Percentiles rank a stretch among this genome's conserved stretches.
These are phyloP conservation scores for Cosmia trapezina DNA, from an alignment of 2,888 invertebrate genomes.

Conservation along the genomic window DNA sequence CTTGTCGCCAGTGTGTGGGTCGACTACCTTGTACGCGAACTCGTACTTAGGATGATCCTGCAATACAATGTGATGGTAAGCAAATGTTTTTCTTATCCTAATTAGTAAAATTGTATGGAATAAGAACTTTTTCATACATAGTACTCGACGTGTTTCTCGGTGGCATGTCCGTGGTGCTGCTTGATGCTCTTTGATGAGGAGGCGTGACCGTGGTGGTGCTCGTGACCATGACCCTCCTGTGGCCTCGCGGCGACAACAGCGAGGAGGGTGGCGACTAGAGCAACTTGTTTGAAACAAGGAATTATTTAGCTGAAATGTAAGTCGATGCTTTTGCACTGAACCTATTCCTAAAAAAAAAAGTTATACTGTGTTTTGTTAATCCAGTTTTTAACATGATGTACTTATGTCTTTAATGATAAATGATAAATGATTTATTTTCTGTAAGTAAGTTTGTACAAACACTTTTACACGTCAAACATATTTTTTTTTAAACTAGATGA, in stretches of 20 bases:
- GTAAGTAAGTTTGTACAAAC: too few relatives aligned
- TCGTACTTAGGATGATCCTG: conserved; percentile 72
- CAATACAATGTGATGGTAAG: conserved; percentile 18
- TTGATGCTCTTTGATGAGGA: conserved; percentile 26
- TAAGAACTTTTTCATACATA: conserved; percentile 21
- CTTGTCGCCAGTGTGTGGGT: background rate
- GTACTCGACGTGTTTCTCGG: conserved; percentile 58
- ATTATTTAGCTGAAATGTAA: background rate
- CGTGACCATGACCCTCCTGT: conserved; percentile 19
- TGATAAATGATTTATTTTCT: too few relatives aligned
- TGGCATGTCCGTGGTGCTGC: conserved; percentile 48
- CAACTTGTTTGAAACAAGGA: conserved; percentile 9
- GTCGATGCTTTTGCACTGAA: background rate
- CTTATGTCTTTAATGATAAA: too few relatives aligned
- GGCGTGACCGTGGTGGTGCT: conserved; percentile 46
- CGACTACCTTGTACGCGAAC: conserved; percentile 1
- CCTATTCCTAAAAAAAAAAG: background rate
- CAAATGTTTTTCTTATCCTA: background rate
- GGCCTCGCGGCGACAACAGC: conserved; percentile 41
- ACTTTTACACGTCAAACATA: too few relatives aligned
- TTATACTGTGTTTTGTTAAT: background rate
- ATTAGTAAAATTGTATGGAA: too few relatives aligned
- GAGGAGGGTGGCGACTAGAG: conserved; percentile 24
- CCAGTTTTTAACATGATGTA: background rate
- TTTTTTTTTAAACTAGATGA: too few relatives aligned